Evolutionary conservation across 2,113 vertebrate genomes (phyloP).

Genomic region (Thunnus thynnus): DNA sequence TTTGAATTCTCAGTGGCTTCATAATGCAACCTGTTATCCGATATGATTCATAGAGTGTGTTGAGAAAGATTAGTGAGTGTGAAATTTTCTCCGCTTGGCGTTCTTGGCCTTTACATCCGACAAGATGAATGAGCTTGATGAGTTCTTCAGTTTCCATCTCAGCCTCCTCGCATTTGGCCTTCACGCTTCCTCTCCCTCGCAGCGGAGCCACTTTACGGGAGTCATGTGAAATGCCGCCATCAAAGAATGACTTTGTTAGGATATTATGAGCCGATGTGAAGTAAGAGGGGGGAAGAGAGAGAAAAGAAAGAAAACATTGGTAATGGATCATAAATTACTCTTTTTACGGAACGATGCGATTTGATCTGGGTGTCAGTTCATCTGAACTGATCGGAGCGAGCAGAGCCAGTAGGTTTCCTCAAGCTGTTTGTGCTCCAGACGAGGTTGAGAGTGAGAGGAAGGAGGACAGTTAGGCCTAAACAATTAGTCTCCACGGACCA

Average conservation of each 20-base stretch:
- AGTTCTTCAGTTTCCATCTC: constrained; percentile 80
- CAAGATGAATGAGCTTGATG: constrained; percentile 83
- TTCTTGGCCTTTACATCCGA: constrained; percentile 64
- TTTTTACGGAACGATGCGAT: constrained; percentile 78
- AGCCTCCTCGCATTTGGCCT: constrained; percentile 70
- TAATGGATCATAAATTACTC: constrained; percentile 79
- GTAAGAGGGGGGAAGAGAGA: constrained; percentile 48
- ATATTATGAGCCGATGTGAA: constrained; percentile 64
- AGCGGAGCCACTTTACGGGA: constrained; percentile 63
- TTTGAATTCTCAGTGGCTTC: constrained; percentile 35
- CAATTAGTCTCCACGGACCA: constrained; percentile 68
- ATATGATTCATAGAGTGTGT: constrained; percentile 74
- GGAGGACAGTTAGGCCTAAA: constrained; percentile 52
- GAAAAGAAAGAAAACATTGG: constrained; percentile 72
- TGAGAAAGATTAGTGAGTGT: constrained; percentile 74
- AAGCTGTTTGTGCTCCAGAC: constrained; percentile 66
- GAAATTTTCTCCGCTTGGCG: constrained; percentile 64
- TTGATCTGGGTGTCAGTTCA: constrained; percentile 81
- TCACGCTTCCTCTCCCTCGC: constrained; percentile 62
- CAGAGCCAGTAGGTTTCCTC: constrained; percentile 60
- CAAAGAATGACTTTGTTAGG: constrained; percentile 78
- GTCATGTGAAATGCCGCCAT: constrained; percentile 76
- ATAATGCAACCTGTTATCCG: constrained; percentile 59
- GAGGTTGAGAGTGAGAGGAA: constrained; percentile 52
- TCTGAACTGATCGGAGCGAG: constrained; percentile 54